A percentile compares a stretch with the other conserved stretches of the same genome.
These are phyloP conservation scores for Pteropus alecto DNA, from an alignment of 2,113 vertebrate genomes.

Conservation along the genomic window DNA sequence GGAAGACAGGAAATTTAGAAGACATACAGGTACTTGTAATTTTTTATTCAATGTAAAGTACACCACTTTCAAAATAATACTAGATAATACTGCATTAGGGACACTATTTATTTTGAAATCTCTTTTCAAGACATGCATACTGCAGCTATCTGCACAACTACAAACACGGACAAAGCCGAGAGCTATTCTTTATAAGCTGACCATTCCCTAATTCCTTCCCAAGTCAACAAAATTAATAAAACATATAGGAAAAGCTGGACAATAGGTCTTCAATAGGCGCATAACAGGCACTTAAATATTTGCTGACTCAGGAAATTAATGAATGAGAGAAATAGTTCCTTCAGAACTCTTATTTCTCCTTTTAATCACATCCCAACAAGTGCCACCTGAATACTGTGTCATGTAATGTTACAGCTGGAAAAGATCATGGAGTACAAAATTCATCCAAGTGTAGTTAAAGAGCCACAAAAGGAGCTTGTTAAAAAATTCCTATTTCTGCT, in stretches of 20 bases:
- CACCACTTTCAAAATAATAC: neutral
- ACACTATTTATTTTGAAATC: neutral
- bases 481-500: slow-evolving; percentile 12
- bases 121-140: neutral
- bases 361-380: neutral
- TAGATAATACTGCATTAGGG: neutral
- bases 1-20: neutral
- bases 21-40: neutral
- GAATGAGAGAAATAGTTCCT: neutral
- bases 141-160: slow-evolving; percentile 14
- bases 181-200: neutral
- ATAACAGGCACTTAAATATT: slow-evolving; percentile 11
- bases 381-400: neutral
- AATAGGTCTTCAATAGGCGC: neutral
- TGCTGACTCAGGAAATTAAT: neutral
- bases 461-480: neutral
- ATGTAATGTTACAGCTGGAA: neutral
- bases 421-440: neutral
- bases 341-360: neutral
- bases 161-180: neutral
- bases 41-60: slow-evolving; percentile 7
- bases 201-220: neutral
- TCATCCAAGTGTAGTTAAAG: slow-evolving; percentile 7
- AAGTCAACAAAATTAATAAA: slow-evolving; percentile 25
- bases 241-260: neutral